phyloP scores from a whole-genome alignment of 2,797 vertebrate genomes.

The Microhierax caerulescens region DNA sequence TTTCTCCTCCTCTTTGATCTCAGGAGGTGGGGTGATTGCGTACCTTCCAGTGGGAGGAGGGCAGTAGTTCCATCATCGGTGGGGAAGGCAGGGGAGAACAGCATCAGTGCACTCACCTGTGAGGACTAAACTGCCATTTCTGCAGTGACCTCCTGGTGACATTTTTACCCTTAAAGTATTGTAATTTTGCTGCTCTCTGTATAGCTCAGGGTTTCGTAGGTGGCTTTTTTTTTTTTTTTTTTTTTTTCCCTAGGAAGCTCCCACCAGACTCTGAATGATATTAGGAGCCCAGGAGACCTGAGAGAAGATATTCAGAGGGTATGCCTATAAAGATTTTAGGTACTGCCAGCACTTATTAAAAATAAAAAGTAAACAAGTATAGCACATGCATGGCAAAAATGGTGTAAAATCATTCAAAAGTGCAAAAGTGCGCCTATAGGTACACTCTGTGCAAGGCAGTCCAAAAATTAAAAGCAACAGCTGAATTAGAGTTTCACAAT shows the following conservation, averaged over 20 bases:
- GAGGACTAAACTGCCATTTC: background rate
- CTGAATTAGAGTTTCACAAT: background rate
- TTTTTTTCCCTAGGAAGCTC: too few relatives aligned
- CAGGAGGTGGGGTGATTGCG: background rate
- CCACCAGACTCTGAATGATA: background rate
- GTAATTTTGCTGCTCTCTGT: background rate
- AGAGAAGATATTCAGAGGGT: background rate
- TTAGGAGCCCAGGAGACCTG: background rate
- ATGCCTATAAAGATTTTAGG: background rate
- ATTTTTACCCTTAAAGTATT: background rate
- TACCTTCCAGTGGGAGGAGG: background rate
- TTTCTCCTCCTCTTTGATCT: background rate
- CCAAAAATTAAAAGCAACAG: background rate
- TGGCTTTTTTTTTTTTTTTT: too few relatives aligned
- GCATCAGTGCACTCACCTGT: rapidly evolving
- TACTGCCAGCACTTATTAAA: background rate
- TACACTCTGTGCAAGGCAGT: background rate
- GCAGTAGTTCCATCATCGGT: rapidly evolving
- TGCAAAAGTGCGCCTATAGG: background rate
- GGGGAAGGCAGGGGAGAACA: background rate
- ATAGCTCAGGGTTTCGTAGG: background rate
- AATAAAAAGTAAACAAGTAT: background rate
- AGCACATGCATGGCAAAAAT: background rate
- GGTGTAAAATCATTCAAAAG: background rate
- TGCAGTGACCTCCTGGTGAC: background rate